These are phyloP conservation scores for Hetaerina titia DNA, from an alignment of 2,888 invertebrate species.

Conservation along the genomic window DNA sequence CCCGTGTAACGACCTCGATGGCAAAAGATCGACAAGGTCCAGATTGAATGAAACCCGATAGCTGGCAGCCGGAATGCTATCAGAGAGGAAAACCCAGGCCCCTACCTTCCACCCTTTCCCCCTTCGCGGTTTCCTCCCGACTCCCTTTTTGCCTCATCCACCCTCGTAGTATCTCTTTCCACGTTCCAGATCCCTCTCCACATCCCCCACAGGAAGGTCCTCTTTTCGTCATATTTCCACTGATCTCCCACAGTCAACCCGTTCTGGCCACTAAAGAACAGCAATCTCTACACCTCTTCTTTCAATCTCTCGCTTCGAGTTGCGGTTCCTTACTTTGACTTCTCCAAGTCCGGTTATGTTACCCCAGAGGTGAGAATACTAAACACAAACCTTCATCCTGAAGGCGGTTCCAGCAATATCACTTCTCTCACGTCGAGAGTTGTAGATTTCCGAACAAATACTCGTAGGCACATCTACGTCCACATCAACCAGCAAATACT, in stretches of 20 bases:
- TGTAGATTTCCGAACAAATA: not conserved
- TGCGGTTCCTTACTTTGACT: not conserved
- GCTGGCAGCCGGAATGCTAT: constrained; percentile 53
- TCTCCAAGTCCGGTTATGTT: not conserved
- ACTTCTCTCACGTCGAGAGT: not conserved
- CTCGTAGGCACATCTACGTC: not conserved
- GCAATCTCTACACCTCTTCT: not conserved
- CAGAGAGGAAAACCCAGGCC: constrained; percentile 52
- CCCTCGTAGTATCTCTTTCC: not conserved
- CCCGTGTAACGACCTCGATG: constrained; percentile 64
- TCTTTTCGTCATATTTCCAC: not conserved
- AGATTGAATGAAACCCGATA: constrained; percentile 66
- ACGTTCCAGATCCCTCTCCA: not conserved
- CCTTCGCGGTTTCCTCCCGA: not conserved
- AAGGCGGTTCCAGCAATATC: not conserved
- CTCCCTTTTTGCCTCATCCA: not conserved
- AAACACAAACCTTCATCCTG: not conserved
- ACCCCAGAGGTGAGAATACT: not conserved
- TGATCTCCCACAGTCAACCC: not conserved
- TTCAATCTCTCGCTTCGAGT: not conserved
- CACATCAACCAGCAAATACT: too few species aligned
- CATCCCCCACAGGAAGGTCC: not conserved
- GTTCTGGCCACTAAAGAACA: not conserved
- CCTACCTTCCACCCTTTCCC: not conserved
- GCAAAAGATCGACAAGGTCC: constrained; percentile 66